Evolutionary conservation across 2,797 vertebrate species (phyloP).

Genomic region (Sebastes diaconus): DNA sequence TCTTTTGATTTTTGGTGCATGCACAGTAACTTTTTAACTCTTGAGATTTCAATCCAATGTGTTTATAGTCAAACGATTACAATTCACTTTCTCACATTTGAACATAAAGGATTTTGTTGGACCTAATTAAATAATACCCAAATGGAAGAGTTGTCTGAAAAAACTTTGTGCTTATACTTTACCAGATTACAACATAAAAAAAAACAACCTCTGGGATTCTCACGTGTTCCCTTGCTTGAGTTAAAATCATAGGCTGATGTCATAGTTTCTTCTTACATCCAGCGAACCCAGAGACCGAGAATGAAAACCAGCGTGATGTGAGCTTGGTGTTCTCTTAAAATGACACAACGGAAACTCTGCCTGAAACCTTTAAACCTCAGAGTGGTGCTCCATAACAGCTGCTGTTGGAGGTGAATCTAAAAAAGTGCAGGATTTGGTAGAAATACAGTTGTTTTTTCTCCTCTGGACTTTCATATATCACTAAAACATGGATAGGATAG

Average conservation of each 20-base stretch:
- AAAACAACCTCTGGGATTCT: conserved; percentile 7
- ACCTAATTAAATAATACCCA: conserved; percentile 35
- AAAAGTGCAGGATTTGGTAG: neutral
- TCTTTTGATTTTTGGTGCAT: conserved; percentile 64
- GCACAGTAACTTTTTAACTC: conserved; percentile 52
- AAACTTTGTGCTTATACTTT: conserved; percentile 47
- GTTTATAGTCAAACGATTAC: neutral
- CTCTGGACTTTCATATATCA: neutral
- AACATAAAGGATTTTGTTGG: conserved; percentile 29
- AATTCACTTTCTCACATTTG: conserved; percentile 15
- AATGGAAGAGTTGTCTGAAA: conserved; percentile 40
- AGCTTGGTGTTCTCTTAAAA: conserved; percentile 46
- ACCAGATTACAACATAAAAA: conserved; percentile 7
- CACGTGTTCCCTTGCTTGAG: conserved; percentile 55
- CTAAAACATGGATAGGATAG: neutral
- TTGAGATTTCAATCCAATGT: conserved; percentile 8
- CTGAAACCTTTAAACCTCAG: conserved; percentile 46
- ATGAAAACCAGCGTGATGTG: conserved; percentile 48
- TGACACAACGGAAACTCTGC: conserved; percentile 66
- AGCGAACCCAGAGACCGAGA: conserved; percentile 55
- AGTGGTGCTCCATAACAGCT: conserved; percentile 2
- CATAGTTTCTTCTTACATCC: conserved; percentile 60
- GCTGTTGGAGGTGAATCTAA: conserved; percentile 13
- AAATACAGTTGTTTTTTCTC: neutral
- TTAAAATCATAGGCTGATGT: conserved; percentile 70